Conservation (phyloP, 2,113 vertebrate genomes). For the Protomyctophum bolini region DNA sequence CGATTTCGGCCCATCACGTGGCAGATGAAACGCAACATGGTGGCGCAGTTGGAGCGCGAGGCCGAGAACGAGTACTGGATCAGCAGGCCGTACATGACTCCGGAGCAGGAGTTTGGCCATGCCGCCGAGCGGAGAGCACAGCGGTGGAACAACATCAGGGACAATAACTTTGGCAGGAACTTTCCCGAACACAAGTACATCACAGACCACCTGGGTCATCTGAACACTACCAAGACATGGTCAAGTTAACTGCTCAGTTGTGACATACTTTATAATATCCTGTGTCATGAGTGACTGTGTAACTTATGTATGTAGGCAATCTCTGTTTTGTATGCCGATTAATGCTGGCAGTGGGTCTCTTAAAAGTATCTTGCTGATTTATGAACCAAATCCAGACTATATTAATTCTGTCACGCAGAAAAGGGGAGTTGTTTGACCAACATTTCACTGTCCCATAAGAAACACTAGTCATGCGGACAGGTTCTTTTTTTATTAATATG, state of each 20-base stretch:
- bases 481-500: too few species aligned
- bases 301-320: background rate
- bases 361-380: background rate
- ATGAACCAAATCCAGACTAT: background rate
- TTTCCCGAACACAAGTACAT: constrained; percentile 83
- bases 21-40: constrained; percentile 79
- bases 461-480: too few species aligned
- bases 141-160: constrained; percentile 76
- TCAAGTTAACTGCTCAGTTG: constrained; percentile 52
- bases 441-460: too few species aligned
- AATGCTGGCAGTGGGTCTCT: background rate
- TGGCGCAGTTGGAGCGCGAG: constrained; percentile 86
- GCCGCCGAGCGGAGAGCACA: constrained; percentile 75
- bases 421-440: background rate
- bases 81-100: constrained; percentile 86
- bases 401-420: background rate
- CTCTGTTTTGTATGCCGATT: background rate
- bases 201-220: constrained; percentile 84
- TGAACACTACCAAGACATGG: constrained; percentile 87
- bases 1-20: constrained; percentile 79
- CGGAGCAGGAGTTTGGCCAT: constrained; percentile 83
- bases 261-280: background rate
- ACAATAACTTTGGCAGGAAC: constrained; percentile 47
- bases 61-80: constrained; percentile 96
- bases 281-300: background rate